These are phyloP conservation scores for Musca vetustissima DNA, from an alignment of 1,140 invertebrate species.

Conservation along the genomic window DNA sequence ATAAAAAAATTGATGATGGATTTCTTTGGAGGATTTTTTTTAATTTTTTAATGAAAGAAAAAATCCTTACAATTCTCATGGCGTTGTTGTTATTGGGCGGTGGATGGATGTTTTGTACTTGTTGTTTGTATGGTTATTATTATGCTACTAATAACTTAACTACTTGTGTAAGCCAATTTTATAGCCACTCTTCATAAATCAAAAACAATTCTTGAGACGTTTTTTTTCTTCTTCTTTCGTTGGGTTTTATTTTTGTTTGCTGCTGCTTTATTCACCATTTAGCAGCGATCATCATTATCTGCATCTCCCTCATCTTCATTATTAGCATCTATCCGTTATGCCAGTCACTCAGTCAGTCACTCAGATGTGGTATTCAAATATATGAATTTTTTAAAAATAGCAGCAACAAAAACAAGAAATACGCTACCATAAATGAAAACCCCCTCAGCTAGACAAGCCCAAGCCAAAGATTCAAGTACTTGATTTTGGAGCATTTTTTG, in stretches of 20 bases:
- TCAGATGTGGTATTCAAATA: too few relatives aligned
- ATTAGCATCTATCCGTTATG: too few relatives aligned
- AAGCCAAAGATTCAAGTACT: too few relatives aligned
- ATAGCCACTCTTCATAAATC: constrained; percentile 19
- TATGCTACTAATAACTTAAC: not conserved
- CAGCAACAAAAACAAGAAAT: too few relatives aligned
- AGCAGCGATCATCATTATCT: too few relatives aligned
- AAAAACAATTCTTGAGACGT: not conserved
- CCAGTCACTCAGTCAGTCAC: too few relatives aligned
- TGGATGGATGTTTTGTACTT: not conserved
- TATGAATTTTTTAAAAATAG: too few relatives aligned
- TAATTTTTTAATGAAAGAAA: not conserved
- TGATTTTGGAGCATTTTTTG: too few relatives aligned
- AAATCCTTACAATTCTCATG: constrained; percentile 21
- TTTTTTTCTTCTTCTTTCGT: not conserved
- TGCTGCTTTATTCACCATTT: not conserved
- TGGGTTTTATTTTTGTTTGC: not conserved
- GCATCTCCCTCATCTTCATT: too few relatives aligned
- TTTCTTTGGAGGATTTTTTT: not conserved
- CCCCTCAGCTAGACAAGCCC: too few relatives aligned
- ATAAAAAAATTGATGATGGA: not conserved
- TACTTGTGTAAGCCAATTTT: constrained; percentile 1
- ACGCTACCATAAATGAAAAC: too few relatives aligned
- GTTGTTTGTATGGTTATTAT: constrained; percentile 10
- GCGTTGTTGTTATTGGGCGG: not conserved